These are phyloP conservation scores for Heteromyza rotundicornis DNA, from an alignment of 2,888 invertebrate species.

Conservation along the genomic window DNA sequence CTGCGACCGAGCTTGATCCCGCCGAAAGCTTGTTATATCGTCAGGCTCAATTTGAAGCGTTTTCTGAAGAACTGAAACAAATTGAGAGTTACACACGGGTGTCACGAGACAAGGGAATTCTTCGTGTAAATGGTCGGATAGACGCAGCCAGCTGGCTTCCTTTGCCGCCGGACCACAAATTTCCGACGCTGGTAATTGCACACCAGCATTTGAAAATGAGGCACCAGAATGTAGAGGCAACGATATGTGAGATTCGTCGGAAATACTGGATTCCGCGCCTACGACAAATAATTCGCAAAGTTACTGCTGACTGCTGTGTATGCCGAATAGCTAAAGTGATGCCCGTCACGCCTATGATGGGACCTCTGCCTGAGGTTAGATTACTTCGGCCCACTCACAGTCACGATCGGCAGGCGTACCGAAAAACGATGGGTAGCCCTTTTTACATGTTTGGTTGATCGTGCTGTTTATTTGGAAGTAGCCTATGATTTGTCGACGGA, in stretches of 20 bases:
- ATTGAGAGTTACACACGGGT: background rate
- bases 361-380: too few species aligned
- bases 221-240: conserved; percentile 10
- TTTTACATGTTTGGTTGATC: too few species aligned
- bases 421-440: too few species aligned
- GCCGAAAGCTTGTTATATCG: conserved; percentile 5
- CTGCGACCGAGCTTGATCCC: conserved; percentile 3
- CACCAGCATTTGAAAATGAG: background rate
- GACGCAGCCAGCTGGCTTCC: conserved; percentile 18
- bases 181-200: background rate
- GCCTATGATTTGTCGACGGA: too few species aligned
- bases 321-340: conserved; percentile 6
- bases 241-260: conserved; percentile 8
- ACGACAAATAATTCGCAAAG: conserved; percentile 3
- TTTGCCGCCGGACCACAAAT: conserved; percentile 11
- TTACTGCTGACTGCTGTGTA: background rate
- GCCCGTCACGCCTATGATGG: too few species aligned
- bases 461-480: too few species aligned
- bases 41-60: conserved; percentile 15
- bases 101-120: conserved; percentile 10
- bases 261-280: conserved; percentile 11
- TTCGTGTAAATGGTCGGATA: conserved; percentile 12
- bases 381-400: too few species aligned
- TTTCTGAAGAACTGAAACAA: background rate
- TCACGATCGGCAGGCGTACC: too few species aligned